Conservation (phyloP, 2,888 invertebrate genomes). For the Amphimallon solstitiale region DNA sequence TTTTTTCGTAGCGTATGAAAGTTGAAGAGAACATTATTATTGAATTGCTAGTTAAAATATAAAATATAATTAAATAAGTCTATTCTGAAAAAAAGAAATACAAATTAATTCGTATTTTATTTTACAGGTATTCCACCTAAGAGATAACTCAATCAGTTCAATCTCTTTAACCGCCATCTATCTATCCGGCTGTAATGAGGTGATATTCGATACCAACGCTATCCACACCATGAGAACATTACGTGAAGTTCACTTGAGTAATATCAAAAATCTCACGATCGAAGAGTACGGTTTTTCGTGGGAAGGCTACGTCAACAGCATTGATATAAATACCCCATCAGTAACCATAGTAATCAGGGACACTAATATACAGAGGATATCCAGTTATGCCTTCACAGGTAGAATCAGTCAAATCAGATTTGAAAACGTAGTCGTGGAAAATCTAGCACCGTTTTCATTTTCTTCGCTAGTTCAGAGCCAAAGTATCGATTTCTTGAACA, state of each 20-base stretch:
- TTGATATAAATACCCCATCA: conserved; percentile 55
- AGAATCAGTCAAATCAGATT: conserved; percentile 76
- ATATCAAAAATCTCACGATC: conserved; percentile 72
- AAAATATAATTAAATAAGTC: too few relatives aligned
- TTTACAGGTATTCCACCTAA: conserved; percentile 56
- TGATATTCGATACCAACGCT: conserved; percentile 69
- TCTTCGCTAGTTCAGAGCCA: conserved; percentile 70
- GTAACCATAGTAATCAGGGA: conserved; percentile 63
- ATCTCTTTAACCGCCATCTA: conserved; percentile 63
- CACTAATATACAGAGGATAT: conserved; percentile 62
- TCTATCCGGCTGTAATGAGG: conserved; percentile 73
- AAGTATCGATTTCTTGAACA: conserved; percentile 73
- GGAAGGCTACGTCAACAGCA: conserved; percentile 58
- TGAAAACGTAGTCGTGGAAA: conserved; percentile 69
- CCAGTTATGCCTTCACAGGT: conserved; percentile 74
- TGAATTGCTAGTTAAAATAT: too few relatives aligned
- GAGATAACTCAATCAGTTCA: conserved; percentile 54
- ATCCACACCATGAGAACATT: conserved; percentile 71
- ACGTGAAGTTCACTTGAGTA: conserved; percentile 71
- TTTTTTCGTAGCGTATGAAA: too few relatives aligned
- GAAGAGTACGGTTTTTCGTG: conserved; percentile 72
- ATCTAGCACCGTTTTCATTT: conserved; percentile 77
- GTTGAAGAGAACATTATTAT: too few relatives aligned
- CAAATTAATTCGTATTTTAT: not conserved
- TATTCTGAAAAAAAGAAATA: not conserved